Conservation (phyloP, 2,888 invertebrate species). For the Thysanoteuthis rhombus region DNA sequence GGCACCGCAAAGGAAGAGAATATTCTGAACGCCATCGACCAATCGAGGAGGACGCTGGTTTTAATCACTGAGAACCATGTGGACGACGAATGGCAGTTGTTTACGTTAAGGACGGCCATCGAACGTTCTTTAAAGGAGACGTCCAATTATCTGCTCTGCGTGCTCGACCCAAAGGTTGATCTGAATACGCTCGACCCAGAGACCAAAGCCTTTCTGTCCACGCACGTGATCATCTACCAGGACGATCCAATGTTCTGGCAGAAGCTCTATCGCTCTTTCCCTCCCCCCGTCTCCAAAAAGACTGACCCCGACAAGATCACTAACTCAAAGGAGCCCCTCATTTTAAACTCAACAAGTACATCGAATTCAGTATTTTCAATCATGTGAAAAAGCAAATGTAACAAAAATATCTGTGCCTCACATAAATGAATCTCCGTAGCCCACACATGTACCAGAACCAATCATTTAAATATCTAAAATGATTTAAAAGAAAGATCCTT, state of each 20-base stretch:
- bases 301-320: neutral
- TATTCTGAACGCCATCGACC: slow-evolving; percentile 41
- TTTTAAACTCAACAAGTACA: neutral
- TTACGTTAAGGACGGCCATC: slow-evolving; percentile 42
- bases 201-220: neutral
- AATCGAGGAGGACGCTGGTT: slow-evolving; percentile 42
- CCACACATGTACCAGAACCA: too few species aligned
- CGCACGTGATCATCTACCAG: neutral
- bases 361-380: neutral
- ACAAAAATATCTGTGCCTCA: too few species aligned
- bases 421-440: too few species aligned
- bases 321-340: neutral
- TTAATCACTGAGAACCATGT: slow-evolving; percentile 40
- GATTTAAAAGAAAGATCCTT: too few species aligned
- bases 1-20: slow-evolving; percentile 49
- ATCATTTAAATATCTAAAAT: too few species aligned
- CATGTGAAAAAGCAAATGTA: neutral
- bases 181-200: neutral
- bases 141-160: slow-evolving; percentile 44
- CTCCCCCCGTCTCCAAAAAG: neutral
- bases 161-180: slow-evolving; percentile 37
- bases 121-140: slow-evolving; percentile 44
- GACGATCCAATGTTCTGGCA: slow-evolving; percentile 19
- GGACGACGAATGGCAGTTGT: slow-evolving; percentile 46
- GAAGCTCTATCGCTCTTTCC: neutral